Evolutionary conservation across 2,888 invertebrate genomes (phyloP), one percentile per base, ranked within the genome.

Genomic region (Gerosis bhagava): DNA sequence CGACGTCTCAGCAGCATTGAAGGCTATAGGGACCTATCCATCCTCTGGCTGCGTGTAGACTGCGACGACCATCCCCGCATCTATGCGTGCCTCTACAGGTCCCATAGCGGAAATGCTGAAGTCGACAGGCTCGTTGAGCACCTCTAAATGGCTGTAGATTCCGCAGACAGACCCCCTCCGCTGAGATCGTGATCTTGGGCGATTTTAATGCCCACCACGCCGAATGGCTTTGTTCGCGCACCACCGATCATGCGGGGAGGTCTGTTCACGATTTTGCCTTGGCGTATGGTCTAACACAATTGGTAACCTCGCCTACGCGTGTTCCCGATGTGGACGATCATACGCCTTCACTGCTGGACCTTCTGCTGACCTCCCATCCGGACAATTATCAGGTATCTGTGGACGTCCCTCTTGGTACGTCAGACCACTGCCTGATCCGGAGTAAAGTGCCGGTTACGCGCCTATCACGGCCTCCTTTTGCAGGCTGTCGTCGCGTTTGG

Each of bases 1-100:
- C n/a, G n/a, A n/a, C n/a, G n/a, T n/a, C n/a, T n/a, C n/a, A n/a
- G n/a, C n/a, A n/a, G n/a, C 19, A 5, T 19, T 19, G 19, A 19
- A 19, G 19, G 6, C 19, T n/a, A n/a, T n/a, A 19, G 8, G 24
- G 24, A 24, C 8, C 8, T 24, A 8, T 24, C 24, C 24, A 8
- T 24, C 5, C 8, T 25, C 3, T 34, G 41, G 36, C 12, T 15
- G 16, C 29, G 34, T n/a, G 32, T 44, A 26, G 45, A 45, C 21
- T 19, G 15, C 31, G 46, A 36, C 5, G 50, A 41, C 7, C 24
- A 36, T 19, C 29, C 35, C 11, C 41, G 46, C 6, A 12, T 50
- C 36, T 45, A 45, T 22, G 41, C 50, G 13, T 45, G 36, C 41
- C 40, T 50, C 1, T 41, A 50, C 26, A 36, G 45, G 31, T 45